Percentiles rank a stretch among this genome's conserved stretches.
These are phyloP conservation scores for Netta rufina DNA, from an alignment of 2,797 vertebrate genomes.

Conservation along the genomic window DNA sequence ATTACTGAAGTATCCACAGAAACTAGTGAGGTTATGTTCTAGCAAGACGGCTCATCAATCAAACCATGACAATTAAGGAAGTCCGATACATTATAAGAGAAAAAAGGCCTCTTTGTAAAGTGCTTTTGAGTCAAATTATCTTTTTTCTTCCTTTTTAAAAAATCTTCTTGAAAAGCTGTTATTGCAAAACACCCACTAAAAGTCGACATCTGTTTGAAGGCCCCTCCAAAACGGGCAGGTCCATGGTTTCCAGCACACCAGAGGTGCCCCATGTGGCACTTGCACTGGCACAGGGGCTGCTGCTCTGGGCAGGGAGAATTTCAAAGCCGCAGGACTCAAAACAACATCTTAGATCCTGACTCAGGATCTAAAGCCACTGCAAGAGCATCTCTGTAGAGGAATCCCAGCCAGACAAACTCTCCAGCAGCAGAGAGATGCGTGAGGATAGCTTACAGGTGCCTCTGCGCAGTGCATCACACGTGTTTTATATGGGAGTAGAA, in stretches of 20 bases:
- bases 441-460: not conserved
- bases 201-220: not conserved
- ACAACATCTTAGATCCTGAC: not conserved
- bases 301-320: not conserved
- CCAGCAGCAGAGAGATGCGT: not conserved
- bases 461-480: not conserved
- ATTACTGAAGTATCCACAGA: constrained; percentile 37
- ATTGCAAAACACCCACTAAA: constrained; percentile 40
- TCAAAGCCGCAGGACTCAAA: not conserved
- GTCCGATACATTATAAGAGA: constrained; percentile 10
- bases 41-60: constrained; percentile 33
- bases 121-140: constrained; percentile 57
- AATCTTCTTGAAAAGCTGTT: constrained; percentile 24
- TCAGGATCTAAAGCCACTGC: not conserved
- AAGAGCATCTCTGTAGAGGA: not conserved
- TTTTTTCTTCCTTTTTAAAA: not conserved
- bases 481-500: not conserved
- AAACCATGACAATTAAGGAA: constrained; percentile 10
- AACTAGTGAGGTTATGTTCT: not conserved
- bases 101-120: constrained; percentile 62
- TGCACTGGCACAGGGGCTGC: not conserved
- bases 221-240: constrained; percentile 13
- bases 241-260: not conserved
- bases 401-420: not conserved
- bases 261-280: not conserved